Evolutionary conservation across 2,797 vertebrate species (phyloP), one percentile per base, ranked within the genome.

Genomic region (Leptodactylus fallax): DNA sequence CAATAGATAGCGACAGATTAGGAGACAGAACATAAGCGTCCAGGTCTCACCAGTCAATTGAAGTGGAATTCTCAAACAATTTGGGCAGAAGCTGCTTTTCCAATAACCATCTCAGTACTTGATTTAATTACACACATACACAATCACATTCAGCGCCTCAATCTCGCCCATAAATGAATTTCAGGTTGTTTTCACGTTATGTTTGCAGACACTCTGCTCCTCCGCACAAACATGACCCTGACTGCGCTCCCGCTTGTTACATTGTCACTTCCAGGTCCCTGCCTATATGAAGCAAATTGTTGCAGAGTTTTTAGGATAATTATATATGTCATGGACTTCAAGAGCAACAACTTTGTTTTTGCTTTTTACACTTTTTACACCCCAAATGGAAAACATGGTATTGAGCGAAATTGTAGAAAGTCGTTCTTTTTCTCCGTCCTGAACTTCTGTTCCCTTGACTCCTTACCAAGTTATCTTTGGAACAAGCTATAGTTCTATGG

Each of bases 1-100:
- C 91, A 90, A 92, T 94, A 92, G 77, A 92, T 88, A 86, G 53
- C 91, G 58, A 77, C 93, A 95, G 94, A 95, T 95, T 95, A 95
- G 95, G 94, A 95, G 87, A 90, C 90, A 92, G 92, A 93, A 91
- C 91, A 85, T 93, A 91, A 17, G 60, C 86, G 14, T 84, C 25
- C 49, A 45, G 87, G 92, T 92, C 92, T 91, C 2, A 90, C 87
- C 92, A 92, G 91, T 93, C 92, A 90, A 93, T 92, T 92, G 94
- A 94, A 93, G 93, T 92, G 93, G 36, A 87, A 90, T 93, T 92
- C 92, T 89, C 92, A 92, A 90, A 83, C 27, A 92, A 91, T 93
- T 91, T 67, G 90, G 92, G 91, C 45, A 61, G 90, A 86, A 90
- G 90, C 91, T 90, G 83, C 93, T 91, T 91, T 91, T 90, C 90